Conservation (phyloP, 2,113 vertebrate genomes). For the Montifringilla adamsi region DNA sequence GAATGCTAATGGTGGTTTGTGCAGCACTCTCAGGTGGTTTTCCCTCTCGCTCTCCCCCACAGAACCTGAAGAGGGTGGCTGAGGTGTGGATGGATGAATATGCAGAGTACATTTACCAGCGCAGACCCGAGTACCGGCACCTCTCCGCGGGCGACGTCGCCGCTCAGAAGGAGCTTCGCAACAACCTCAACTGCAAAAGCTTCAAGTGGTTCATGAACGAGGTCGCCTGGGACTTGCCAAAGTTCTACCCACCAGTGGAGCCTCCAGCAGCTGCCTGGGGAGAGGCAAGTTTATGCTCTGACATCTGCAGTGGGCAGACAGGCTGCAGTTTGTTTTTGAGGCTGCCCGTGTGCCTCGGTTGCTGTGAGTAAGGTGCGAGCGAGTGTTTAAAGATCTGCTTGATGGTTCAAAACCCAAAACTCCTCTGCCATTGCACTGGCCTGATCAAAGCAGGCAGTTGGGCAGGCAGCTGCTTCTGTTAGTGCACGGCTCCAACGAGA, state of each 20-base stretch:
- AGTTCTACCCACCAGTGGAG: slow-evolving; percentile 94
- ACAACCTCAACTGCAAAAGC: slow-evolving; percentile 84
- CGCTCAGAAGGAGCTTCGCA: slow-evolving; percentile 88
- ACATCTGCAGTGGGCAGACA: not conserved
- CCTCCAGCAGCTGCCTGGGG: slow-evolving; percentile 94
- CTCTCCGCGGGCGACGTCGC: slow-evolving; percentile 89
- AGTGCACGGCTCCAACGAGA: not conserved
- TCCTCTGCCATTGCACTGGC: not conserved
- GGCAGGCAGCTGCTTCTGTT: not conserved
- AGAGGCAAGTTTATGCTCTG: slow-evolving; percentile 78
- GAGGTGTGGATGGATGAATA: slow-evolving; percentile 99
- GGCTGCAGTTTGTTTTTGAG: not conserved
- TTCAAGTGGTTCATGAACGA: slow-evolving; percentile 97
- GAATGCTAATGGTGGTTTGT: not conserved
- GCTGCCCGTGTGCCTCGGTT: not conserved
- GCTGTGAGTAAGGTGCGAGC: not conserved
- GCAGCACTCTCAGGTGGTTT: not conserved
- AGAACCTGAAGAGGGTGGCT: slow-evolving; percentile 96
- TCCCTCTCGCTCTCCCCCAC: not conserved
- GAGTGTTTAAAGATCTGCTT: not conserved
- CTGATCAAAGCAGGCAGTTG: not conserved
- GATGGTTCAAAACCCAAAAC: not conserved
- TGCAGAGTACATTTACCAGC: slow-evolving; percentile 93
- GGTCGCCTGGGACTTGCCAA: slow-evolving; percentile 94
- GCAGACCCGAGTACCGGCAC: slow-evolving; percentile 93